phyloP scores from a whole-genome alignment of 1,140 invertebrate species.

The Trichogramma pretiosum region DNA sequence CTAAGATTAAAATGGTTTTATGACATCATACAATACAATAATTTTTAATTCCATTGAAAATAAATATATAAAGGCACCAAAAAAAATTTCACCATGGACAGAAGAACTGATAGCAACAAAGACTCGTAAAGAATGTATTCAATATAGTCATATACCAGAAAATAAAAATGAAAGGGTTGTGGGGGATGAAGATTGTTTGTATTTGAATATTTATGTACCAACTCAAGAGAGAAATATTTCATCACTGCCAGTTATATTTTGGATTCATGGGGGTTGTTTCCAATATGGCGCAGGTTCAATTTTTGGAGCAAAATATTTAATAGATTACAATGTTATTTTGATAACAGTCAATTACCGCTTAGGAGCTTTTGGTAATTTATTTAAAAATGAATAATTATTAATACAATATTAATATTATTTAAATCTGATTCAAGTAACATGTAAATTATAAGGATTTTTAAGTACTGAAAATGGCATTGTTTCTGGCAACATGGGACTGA shows the following conservation, averaged over 20 bases:
- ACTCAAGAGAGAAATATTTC: background rate
- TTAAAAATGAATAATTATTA: background rate
- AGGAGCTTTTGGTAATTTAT: slow-evolving; percentile 37
- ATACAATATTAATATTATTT: too few relatives aligned
- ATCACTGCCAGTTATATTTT: background rate
- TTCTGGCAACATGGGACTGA: slow-evolving; percentile 53
- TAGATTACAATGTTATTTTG: slow-evolving; percentile 46
- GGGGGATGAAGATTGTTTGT: slow-evolving; percentile 7
- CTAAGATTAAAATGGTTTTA: too few relatives aligned
- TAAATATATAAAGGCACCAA: slow-evolving; percentile 37
- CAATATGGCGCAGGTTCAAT: slow-evolving; percentile 19
- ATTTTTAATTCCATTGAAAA: too few relatives aligned
- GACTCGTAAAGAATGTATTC: slow-evolving; percentile 22
- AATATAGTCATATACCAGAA: background rate
- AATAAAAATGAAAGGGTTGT: background rate
- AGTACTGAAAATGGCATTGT: slow-evolving; percentile 47
- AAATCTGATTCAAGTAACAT: too few relatives aligned
- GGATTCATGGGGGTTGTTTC: slow-evolving; percentile 4
- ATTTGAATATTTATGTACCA: slow-evolving; percentile 4
- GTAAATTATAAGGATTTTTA: slow-evolving; percentile 42
- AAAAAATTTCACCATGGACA: slow-evolving; percentile 35
- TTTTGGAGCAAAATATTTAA: slow-evolving; percentile 45
- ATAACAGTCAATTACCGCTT: slow-evolving; percentile 37
- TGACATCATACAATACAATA: too few relatives aligned
- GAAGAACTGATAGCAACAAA: slow-evolving; percentile 39